phyloP scores from a whole-genome alignment of 2,888 invertebrate genomes.

The Phyllotreta striolata region DNA sequence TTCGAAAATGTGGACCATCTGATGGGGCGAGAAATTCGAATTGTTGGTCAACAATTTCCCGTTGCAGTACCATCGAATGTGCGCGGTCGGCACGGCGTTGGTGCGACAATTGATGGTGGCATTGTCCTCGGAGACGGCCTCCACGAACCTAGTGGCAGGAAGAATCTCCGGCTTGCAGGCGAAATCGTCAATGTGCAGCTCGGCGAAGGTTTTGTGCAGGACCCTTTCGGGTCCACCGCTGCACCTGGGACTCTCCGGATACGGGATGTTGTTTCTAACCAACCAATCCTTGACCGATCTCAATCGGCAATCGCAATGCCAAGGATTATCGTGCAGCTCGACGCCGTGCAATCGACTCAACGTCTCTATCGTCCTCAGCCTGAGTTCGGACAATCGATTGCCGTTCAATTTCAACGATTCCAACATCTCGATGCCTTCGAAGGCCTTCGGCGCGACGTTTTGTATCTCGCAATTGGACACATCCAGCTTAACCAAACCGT shows the following conservation, averaged over 20 bases:
- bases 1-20: conserved; percentile 79
- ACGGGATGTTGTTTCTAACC: conserved; percentile 76
- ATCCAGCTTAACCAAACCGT: conserved; percentile 83
- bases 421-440: conserved; percentile 78
- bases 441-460: conserved; percentile 78
- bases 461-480: conserved; percentile 83
- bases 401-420: conserved; percentile 83
- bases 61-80: conserved; percentile 88
- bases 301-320: conserved; percentile 87
- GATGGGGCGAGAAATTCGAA: conserved; percentile 79
- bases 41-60: conserved; percentile 80
- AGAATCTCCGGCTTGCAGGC: conserved; percentile 85
- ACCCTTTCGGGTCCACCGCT: conserved; percentile 75
- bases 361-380: conserved; percentile 77
- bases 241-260: conserved; percentile 81
- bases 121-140: conserved; percentile 83
- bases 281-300: conserved; percentile 85
- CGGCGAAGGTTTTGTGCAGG: conserved; percentile 76
- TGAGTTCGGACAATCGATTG: conserved; percentile 78
- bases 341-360: conserved; percentile 79
- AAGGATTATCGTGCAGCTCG: conserved; percentile 86
- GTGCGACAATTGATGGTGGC: conserved; percentile 84
- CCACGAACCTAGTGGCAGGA: conserved; percentile 77
- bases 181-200: conserved; percentile 81
- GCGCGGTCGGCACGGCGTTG: conserved; percentile 81